A percentile compares a stretch with the other conserved stretches of the same genome.
These are phyloP conservation scores for Balaeniceps rex DNA, from an alignment of 2,113 vertebrate genomes.

Conservation along the genomic window DNA sequence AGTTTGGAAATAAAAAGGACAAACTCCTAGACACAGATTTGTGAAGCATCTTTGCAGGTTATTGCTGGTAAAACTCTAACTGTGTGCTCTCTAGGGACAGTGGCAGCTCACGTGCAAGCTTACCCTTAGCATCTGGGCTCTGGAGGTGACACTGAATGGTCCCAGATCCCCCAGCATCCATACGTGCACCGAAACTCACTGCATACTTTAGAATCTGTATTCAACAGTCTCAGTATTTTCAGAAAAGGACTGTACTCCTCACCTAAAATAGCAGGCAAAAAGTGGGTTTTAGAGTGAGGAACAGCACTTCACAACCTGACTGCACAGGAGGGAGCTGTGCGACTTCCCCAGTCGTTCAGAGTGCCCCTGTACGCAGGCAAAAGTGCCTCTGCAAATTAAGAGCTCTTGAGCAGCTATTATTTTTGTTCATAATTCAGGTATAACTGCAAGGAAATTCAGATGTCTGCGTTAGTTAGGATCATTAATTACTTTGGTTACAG, in stretches of 20 bases:
- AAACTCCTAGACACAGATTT: background rate
- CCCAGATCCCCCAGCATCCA: background rate
- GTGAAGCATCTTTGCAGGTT: background rate
- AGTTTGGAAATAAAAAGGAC: conserved; percentile 4
- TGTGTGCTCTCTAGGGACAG: background rate
- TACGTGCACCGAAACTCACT: background rate
- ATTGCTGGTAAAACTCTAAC: background rate
- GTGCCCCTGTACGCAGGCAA: background rate
- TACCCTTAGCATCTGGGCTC: background rate
- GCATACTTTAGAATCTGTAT: background rate
- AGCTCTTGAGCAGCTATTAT: background rate
- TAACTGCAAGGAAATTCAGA: background rate
- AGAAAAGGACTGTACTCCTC: background rate
- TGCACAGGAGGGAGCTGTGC: background rate
- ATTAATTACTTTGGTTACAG: background rate
- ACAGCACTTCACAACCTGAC: background rate
- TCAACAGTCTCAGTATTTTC: background rate
- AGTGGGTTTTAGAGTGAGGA: background rate
- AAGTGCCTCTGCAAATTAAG: background rate
- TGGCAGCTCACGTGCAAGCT: background rate
- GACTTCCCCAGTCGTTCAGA: background rate
- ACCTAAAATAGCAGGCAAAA: background rate
- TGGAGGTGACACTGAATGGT: background rate
- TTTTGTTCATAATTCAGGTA: background rate
- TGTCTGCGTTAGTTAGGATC: background rate